These are phyloP conservation scores for Pollenia amentaria DNA, from an alignment of 2,888 invertebrate genomes.

Conservation along the genomic window DNA sequence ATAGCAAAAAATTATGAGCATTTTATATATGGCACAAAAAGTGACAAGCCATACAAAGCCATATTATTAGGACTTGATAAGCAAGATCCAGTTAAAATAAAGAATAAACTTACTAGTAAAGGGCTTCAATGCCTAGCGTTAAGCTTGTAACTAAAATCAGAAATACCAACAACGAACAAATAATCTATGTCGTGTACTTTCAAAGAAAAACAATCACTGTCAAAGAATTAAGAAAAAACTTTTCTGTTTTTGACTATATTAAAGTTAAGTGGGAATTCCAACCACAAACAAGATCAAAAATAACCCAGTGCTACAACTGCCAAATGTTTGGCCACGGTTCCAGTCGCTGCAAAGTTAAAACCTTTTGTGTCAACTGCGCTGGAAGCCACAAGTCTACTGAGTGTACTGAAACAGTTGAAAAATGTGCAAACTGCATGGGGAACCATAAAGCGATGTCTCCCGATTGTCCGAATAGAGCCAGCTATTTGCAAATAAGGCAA, in stretches of 20 bases:
- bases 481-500: not conserved
- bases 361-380: too few relatives aligned
- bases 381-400: not conserved
- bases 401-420: not conserved
- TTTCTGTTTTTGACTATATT: conserved; percentile 1
- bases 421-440: conserved; percentile 2
- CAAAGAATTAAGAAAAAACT: conserved; percentile 16
- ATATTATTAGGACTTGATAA: too few relatives aligned
- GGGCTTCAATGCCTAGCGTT: not conserved
- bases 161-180: not conserved
- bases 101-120: not conserved
- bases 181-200: conserved; percentile 7
- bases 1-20: not conserved
- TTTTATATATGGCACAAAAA: conserved; percentile 11
- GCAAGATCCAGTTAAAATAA: too few relatives aligned
- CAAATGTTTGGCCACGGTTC: too few relatives aligned
- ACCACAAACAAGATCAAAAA: not conserved
- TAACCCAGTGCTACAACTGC: too few relatives aligned
- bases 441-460: not conserved
- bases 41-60: conserved; percentile 6
- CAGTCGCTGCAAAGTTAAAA: too few relatives aligned
- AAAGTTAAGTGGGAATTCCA: conserved; percentile 7
- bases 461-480: not conserved
- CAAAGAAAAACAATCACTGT: too few relatives aligned
- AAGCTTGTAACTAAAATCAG: conserved; percentile 4